Conservation (phyloP, 2,113 vertebrate genomes). For the Salminus brasiliensis region DNA sequence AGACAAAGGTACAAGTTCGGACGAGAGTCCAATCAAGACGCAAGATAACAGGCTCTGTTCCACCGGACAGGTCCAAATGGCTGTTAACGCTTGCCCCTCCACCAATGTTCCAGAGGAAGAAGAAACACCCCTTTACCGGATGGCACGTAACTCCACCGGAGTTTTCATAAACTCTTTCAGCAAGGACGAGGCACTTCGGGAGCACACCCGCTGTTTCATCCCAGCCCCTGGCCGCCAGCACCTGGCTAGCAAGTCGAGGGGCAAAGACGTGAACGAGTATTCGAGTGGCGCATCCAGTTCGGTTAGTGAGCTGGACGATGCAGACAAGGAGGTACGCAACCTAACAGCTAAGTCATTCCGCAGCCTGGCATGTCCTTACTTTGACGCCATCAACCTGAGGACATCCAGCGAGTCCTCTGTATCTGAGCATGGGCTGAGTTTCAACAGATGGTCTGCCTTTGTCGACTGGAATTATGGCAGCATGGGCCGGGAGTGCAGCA, state of each 20-base stretch:
- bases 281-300: conserved; percentile 95
- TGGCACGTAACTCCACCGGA: conserved; percentile 76
- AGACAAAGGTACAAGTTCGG: conserved; percentile 79
- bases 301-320: conserved; percentile 95
- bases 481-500: conserved; percentile 66
- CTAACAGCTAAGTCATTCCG: conserved; percentile 94
- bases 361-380: conserved; percentile 93
- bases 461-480: conserved; percentile 87
- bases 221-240: conserved; percentile 88
- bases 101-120: conserved; percentile 73
- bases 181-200: conserved; percentile 62
- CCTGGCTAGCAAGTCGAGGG: conserved; percentile 81
- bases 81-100: conserved; percentile 85
- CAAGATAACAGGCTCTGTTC: conserved; percentile 65
- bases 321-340: conserved; percentile 95
- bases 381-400: conserved; percentile 88
- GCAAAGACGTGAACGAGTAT: conserved; percentile 86
- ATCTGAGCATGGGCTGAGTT: conserved; percentile 81
- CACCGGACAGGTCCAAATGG: conserved; percentile 83
- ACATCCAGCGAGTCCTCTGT: conserved; percentile 89
- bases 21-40: conserved; percentile 74
- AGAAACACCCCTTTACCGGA: conserved; percentile 70
- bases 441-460: conserved; percentile 91
- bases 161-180: conserved; percentile 75
- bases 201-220: conserved; percentile 71